Base-by-base conservation (phyloP, 2,888 invertebrate species). In the Sceliomorpha sp. region DNA sequence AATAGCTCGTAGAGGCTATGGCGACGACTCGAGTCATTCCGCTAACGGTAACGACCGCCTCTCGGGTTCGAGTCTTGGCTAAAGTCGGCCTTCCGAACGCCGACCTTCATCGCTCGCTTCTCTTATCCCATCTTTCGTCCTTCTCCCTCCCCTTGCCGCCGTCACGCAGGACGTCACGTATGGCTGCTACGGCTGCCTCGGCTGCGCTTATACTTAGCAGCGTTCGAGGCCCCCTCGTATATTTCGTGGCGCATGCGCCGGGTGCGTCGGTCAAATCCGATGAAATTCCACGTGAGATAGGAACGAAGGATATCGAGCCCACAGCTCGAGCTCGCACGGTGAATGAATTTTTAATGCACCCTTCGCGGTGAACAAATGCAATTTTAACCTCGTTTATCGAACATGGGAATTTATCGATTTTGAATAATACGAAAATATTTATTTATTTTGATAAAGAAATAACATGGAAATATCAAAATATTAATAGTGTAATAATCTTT, bases 31-130 rank as follows among this genome's bases (percentile, higher is more conserved):
- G 78, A 81, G 79, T 84, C 85, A 86, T 87, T 88, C 87, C 84
- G 76, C 88, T 88, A 87, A 88, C 86, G 88, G 88, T 88, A 88
- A 88, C 86, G 87, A 85, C 82, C 83, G 50, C 70, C 64, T 70
- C 74, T 64, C 48, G 76, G 88, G 88, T 88, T 88, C 79, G 88
- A 79, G 87, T 88, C 88, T 82, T 80, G 76, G 86, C 88, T 88
- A 88, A 78, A 83, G 69, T 72, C 74, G 74, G n/a, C n/a, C n/a
- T n/a, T n/a, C 79, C 80, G 79, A 82, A 79, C 78, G 84, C 82
- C 80, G 77, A 63, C 44, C 62, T 36, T 37, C 68, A 40, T 44
- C 64, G 55, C 59, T 40, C 50, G 34, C 51, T 31, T 60, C 66
- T 60, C 69, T 67, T 44, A 55, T 66, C 66, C 70, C 56, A n/a